phyloP scores from a whole-genome alignment of 1,140 invertebrate species.

The Colletes latitarsis region DNA sequence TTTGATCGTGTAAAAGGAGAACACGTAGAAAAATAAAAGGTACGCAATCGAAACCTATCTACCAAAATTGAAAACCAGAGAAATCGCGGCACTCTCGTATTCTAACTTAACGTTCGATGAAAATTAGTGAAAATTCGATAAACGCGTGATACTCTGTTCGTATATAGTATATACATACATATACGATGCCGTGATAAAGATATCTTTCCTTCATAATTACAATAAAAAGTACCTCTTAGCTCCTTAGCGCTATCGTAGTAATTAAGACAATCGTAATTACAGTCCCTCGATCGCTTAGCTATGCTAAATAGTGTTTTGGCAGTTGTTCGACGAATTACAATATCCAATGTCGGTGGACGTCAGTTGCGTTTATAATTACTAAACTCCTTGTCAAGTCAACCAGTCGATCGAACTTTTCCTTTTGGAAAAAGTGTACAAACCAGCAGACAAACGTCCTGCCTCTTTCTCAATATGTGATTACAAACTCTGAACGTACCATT shows the following conservation, averaged over 20 bases:
- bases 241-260: conserved; percentile 10
- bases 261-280: conserved; percentile 38
- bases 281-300: conserved; percentile 32
- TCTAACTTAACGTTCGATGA: neutral
- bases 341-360: conserved; percentile 38
- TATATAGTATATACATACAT: conserved; percentile 22
- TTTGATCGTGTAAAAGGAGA: neutral
- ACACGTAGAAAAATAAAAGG: neutral
- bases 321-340: conserved; percentile 43
- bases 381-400: too few relatives aligned
- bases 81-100: neutral
- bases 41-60: neutral
- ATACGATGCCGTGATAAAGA: conserved; percentile 12
- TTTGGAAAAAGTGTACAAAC: too few relatives aligned
- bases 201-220: conserved; percentile 13
- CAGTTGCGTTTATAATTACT: conserved; percentile 30
- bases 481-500: too few relatives aligned
- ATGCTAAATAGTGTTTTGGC: conserved; percentile 49
- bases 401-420: too few relatives aligned
- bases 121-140: neutral
- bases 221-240: conserved; percentile 22
- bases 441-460: too few relatives aligned
- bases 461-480: too few relatives aligned
- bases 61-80: neutral
- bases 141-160: neutral